Evolutionary conservation across 1,140 invertebrate genomes (phyloP).

Genomic region (Dysdera silvatica): DNA sequence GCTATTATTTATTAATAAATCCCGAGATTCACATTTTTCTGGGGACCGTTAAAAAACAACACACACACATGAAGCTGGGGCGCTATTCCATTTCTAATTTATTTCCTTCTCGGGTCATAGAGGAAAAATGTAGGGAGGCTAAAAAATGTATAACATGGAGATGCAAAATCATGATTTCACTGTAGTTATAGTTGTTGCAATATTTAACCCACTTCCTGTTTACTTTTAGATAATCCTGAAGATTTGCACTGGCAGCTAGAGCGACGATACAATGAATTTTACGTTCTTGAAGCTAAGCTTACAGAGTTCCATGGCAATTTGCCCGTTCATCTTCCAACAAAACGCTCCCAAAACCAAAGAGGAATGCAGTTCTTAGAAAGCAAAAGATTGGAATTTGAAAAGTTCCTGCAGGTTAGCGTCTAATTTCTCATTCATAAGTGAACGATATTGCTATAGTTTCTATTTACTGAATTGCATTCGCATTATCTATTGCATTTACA

Average conservation of each 20-base stretch:
- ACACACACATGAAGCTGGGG: too few relatives aligned
- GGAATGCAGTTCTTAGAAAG: constrained; percentile 46
- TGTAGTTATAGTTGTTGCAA: background rate
- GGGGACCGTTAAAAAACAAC: too few relatives aligned
- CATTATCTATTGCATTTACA: too few relatives aligned
- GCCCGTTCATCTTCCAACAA: constrained; percentile 59
- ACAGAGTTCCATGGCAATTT: constrained; percentile 71
- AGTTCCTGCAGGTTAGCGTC: constrained; percentile 55
- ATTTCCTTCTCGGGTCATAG: background rate
- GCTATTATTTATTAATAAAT: too few relatives aligned
- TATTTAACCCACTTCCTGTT: too few relatives aligned
- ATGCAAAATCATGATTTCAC: background rate
- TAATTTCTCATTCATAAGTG: too few relatives aligned
- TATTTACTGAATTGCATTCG: too few relatives aligned
- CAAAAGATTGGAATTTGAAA: constrained; percentile 53
- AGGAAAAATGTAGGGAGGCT: too few relatives aligned
- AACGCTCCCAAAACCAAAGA: constrained; percentile 48
- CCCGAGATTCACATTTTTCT: too few relatives aligned
- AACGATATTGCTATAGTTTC: too few relatives aligned
- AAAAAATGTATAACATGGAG: background rate
- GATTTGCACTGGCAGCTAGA: constrained; percentile 55
- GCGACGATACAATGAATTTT: constrained; percentile 62
- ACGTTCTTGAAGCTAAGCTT: constrained; percentile 65
- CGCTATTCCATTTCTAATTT: background rate
- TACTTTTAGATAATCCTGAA: constrained; percentile 39